These are phyloP conservation scores for Chelonus formosanus DNA, from an alignment of 2,888 invertebrate species.

Conservation along the genomic window DNA sequence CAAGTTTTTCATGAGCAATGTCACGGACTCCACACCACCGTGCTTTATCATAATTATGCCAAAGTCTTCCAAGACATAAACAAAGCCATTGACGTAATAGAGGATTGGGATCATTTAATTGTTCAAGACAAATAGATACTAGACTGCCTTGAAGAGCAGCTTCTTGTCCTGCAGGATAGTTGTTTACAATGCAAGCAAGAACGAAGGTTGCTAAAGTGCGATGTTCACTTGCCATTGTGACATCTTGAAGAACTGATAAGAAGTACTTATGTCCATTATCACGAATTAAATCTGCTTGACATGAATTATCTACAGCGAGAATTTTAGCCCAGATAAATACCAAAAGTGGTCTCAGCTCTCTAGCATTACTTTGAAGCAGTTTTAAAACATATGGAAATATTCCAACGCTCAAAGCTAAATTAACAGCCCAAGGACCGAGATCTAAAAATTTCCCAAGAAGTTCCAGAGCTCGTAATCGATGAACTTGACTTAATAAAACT, in stretches of 20 bases:
- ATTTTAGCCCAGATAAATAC: slow-evolving; percentile 99
- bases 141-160: slow-evolving; percentile 89
- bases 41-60: slow-evolving; percentile 88
- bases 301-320: slow-evolving; percentile 92
- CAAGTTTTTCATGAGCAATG: slow-evolving; percentile 95
- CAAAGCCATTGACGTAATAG: slow-evolving; percentile 87
- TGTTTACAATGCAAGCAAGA: slow-evolving; percentile 90
- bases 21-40: slow-evolving; percentile 96
- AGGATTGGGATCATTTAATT: slow-evolving; percentile 77
- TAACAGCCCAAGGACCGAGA: slow-evolving; percentile 95
- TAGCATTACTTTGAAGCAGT: slow-evolving; percentile 92
- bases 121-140: slow-evolving; percentile 91
- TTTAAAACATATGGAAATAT: slow-evolving; percentile 99
- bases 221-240: slow-evolving; percentile 82
- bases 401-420: slow-evolving; percentile 94
- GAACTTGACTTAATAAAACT: slow-evolving; percentile 80
- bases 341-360: slow-evolving; percentile 89
- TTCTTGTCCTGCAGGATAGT: slow-evolving; percentile 88
- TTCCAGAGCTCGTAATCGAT: slow-evolving; percentile 93
- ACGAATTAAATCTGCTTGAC: slow-evolving; percentile 93
- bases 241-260: slow-evolving; percentile 88
- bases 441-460: slow-evolving; percentile 93
- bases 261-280: slow-evolving; percentile 96
- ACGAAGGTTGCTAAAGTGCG: slow-evolving; percentile 96
- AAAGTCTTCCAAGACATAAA: slow-evolving; percentile 88